These are phyloP conservation scores for Lithophane ornitopus DNA, from an alignment of 2,888 invertebrate genomes.

Conservation along the genomic window DNA sequence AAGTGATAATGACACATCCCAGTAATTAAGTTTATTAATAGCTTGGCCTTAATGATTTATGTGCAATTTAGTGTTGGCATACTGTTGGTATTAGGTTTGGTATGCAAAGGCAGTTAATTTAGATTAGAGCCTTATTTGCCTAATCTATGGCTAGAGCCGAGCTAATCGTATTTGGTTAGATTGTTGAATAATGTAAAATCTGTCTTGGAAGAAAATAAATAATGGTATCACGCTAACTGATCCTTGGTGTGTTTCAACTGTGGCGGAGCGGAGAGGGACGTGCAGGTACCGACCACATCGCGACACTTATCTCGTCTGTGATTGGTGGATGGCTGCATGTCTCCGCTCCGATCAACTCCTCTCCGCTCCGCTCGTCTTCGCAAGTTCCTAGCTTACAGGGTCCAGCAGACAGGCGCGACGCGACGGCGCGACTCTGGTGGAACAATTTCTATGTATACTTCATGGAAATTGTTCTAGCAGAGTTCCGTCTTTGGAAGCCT, in stretches of 20 bases:
- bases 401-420: too few relatives aligned
- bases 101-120: slow-evolving; percentile 7
- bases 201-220: not conserved
- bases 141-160: not conserved
- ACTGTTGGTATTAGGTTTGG: not conserved
- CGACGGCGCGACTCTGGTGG: too few relatives aligned
- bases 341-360: not conserved
- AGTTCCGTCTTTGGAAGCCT: too few relatives aligned
- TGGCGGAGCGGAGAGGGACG: not conserved
- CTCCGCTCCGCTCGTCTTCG: not conserved
- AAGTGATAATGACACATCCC: slow-evolving; percentile 47
- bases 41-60: slow-evolving; percentile 39
- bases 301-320: too few relatives aligned
- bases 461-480: too few relatives aligned
- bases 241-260: not conserved
- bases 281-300: not conserved
- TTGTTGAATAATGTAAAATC: slow-evolving; percentile 5
- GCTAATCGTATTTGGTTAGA: not conserved
- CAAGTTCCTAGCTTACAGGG: too few relatives aligned
- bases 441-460: too few relatives aligned
- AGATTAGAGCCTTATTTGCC: not conserved
- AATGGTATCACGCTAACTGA: not conserved
- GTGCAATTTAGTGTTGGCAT: slow-evolving; percentile 32
- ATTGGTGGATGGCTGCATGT: not conserved
- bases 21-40: slow-evolving; percentile 55